These are phyloP conservation scores for Drepanosiphum platanoidis DNA, from an alignment of 2,888 invertebrate species.

Conservation along the genomic window DNA sequence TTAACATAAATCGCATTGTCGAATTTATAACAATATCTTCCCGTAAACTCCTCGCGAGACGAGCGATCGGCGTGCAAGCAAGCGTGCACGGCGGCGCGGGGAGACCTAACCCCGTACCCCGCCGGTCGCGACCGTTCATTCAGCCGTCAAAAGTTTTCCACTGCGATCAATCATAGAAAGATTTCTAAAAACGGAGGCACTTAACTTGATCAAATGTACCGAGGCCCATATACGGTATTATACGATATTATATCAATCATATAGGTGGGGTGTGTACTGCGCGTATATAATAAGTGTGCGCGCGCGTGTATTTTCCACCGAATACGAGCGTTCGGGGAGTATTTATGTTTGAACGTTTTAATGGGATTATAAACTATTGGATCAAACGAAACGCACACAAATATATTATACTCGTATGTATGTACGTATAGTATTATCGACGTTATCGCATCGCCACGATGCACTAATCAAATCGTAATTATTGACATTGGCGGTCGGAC, in stretches of 20 bases:
- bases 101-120: not conserved
- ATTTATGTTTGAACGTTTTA: not conserved
- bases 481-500: not conserved
- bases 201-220: conserved; percentile 44
- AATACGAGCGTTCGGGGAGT: not conserved
- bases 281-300: not conserved
- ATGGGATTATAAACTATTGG: not conserved
- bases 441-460: not conserved
- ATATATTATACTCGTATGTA: not conserved
- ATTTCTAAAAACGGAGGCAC: conserved; percentile 44
- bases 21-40: conserved; percentile 53
- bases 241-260: no score
- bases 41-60: not conserved
- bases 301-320: not conserved
- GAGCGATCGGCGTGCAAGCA: not conserved
- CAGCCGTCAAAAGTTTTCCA: conserved; percentile 51
- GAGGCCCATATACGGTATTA: no score
- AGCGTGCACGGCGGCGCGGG: not conserved
- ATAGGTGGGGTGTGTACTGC: no score
- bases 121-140: conserved; percentile 16
- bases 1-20: conserved; percentile 54
- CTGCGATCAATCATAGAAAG: conserved; percentile 54
- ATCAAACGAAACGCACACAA: not conserved
- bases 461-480: not conserved
- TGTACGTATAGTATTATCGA: not conserved